These are phyloP conservation scores for Epirrhoe alternata DNA, from an alignment of 2,888 invertebrate genomes.

Conservation along the genomic window DNA sequence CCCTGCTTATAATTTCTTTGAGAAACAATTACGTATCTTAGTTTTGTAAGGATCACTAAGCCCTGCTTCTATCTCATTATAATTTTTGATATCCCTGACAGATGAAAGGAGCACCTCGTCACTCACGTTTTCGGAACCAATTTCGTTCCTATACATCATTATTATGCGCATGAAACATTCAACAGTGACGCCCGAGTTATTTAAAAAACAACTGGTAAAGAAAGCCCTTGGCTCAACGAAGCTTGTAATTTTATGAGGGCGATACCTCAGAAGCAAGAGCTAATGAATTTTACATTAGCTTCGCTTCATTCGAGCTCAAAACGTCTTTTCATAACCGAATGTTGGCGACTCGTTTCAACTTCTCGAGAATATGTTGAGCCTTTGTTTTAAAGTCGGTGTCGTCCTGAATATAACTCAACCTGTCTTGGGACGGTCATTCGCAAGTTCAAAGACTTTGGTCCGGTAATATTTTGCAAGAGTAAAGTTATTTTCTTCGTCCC, in stretches of 20 bases:
- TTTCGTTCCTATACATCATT: slow-evolving; percentile 45
- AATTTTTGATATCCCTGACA: slow-evolving; percentile 17
- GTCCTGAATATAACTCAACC: slow-evolving; percentile 14
- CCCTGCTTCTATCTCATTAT: slow-evolving; percentile 10
- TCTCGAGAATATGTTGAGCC: slow-evolving; percentile 24
- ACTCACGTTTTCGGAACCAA: slow-evolving; percentile 29
- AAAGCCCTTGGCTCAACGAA: slow-evolving; percentile 49
- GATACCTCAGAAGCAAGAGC: slow-evolving; percentile 50
- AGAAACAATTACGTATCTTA: slow-evolving; percentile 2
- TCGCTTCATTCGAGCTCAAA: slow-evolving; percentile 39
- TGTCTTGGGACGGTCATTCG: slow-evolving; percentile 14
- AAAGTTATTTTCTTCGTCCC: neutral
- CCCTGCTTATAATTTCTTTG: neutral
- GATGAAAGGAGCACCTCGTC: slow-evolving; percentile 29
- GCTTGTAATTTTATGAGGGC: slow-evolving; percentile 56
- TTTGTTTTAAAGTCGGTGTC: slow-evolving; percentile 31
- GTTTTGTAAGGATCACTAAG: slow-evolving; percentile 3
- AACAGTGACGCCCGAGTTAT: slow-evolving; percentile 63
- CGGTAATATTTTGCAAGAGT: neutral
- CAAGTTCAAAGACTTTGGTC: neutral
- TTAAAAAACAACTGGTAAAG: slow-evolving; percentile 56
- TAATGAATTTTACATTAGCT: slow-evolving; percentile 48
- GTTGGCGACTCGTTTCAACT: slow-evolving; percentile 27
- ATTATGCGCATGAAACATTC: slow-evolving; percentile 72
- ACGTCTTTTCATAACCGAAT: slow-evolving; percentile 43